A percentile compares a stretch with the other conserved stretches of the same genome.
Conservation (phyloP, 53 echinoderm and acorn worm genomes). For the Temnopleurus reevesii region DNA sequence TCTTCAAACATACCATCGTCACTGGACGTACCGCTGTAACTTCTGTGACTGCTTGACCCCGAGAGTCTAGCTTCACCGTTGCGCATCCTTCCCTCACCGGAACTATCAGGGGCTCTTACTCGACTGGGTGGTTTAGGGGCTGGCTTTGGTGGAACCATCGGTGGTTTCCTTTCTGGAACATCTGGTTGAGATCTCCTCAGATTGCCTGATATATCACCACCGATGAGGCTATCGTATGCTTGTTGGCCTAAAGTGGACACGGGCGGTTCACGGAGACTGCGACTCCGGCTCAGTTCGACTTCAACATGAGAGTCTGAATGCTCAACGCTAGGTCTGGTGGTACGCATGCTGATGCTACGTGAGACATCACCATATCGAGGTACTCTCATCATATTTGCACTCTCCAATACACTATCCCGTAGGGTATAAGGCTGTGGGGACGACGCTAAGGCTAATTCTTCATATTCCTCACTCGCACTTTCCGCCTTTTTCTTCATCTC, state of each 20-base stretch:
- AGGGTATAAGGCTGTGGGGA: constrained; percentile 69
- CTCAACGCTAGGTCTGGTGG: neutral
- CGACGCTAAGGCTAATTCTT: constrained; percentile 74
- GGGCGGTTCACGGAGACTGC: constrained; percentile 64
- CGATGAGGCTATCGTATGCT: constrained; percentile 75
- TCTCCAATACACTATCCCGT: constrained; percentile 43
- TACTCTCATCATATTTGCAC: constrained; percentile 40
- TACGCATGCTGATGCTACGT: constrained; percentile 68
- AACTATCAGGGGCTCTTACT: neutral
- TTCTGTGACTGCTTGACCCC: constrained; percentile 13
- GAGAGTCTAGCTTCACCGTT: constrained; percentile 28
- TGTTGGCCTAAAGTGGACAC: constrained; percentile 64
- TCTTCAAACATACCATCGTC: constrained; percentile 43
- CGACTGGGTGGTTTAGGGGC: constrained; percentile 45
- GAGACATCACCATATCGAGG: constrained; percentile 43
- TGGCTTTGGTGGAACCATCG: constrained; percentile 61
- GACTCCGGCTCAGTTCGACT: constrained; percentile 43
- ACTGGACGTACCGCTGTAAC: constrained; percentile 40
- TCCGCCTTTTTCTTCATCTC: neutral
- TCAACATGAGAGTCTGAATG: neutral
- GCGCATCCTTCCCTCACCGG: constrained; percentile 1
- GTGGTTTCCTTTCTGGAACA: neutral
- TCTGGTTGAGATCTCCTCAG: neutral
- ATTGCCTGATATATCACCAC: constrained; percentile 68
- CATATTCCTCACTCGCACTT: constrained; percentile 67